A percentile compares a stretch with the other conserved stretches of the same genome.
These are phyloP conservation scores for Notolabrus celidotus DNA, from an alignment of 2,797 vertebrate genomes.

Conservation along the genomic window DNA sequence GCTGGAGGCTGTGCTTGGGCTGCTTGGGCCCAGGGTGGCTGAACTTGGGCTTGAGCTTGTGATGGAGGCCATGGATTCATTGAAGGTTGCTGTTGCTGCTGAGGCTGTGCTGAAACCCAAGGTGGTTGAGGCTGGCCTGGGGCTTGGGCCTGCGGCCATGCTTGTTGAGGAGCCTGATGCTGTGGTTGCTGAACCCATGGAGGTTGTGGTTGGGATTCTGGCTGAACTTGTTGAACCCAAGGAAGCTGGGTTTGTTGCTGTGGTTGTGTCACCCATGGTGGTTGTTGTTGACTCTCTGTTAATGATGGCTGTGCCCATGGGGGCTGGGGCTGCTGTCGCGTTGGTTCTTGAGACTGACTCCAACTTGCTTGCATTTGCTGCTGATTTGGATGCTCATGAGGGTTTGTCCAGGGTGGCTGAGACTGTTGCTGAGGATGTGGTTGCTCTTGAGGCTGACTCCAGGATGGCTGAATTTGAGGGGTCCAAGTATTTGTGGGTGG, in stretches of 20 bases:
- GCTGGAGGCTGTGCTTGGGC: constrained; percentile 66
- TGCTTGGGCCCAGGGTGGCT: constrained; percentile 78
- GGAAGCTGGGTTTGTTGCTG: constrained; percentile 77
- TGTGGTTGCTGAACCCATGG: constrained; percentile 85
- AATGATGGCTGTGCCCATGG: constrained; percentile 84
- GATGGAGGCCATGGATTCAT: constrained; percentile 73
- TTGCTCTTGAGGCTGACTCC: constrained; percentile 72
- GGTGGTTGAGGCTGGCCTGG: constrained; percentile 72
- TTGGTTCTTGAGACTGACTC: constrained; percentile 72
- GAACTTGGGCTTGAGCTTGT: constrained; percentile 72
- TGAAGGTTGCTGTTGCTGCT: constrained; percentile 71
- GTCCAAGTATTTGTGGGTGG: constrained; percentile 76
- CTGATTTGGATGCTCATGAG: constrained; percentile 63
- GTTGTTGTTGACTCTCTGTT: constrained; percentile 65
- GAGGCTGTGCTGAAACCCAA: constrained; percentile 72
- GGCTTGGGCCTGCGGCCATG: constrained; percentile 72
- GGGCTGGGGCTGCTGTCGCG: constrained; percentile 77
- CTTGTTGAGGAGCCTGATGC: constrained; percentile 76
- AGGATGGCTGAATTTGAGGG: constrained; percentile 72
- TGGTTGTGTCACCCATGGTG: constrained; percentile 83
- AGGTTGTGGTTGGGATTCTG: constrained; percentile 78
- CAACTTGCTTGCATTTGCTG: constrained; percentile 73
- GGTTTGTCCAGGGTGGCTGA: constrained; percentile 66
- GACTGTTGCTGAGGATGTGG: constrained; percentile 60
- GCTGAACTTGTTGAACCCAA: constrained; percentile 72